Evolutionary conservation across 2,113 vertebrate species (phyloP).

Genomic region (Pollachius pollachius): DNA sequence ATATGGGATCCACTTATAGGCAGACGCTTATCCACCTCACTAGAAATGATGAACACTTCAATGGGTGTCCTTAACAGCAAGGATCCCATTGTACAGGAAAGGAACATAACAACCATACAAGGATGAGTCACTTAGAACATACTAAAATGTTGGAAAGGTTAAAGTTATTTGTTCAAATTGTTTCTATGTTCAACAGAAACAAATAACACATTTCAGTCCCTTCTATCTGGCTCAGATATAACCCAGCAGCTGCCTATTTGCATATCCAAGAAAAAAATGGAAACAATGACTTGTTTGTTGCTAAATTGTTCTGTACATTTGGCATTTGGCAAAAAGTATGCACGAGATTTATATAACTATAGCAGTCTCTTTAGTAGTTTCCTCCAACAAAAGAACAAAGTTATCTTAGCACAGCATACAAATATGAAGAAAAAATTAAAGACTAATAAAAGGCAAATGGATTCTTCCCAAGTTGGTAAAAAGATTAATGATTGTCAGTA

Average conservation of each 20-base stretch:
- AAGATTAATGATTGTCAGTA: slow-evolving; percentile 44
- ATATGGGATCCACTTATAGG: no score
- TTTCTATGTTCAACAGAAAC: neutral
- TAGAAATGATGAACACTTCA: no score
- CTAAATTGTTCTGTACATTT: neutral
- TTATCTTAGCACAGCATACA: neutral
- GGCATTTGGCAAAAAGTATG: no score
- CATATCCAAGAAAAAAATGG: neutral
- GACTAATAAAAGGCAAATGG: slow-evolving; percentile 28
- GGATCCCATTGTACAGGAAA: no score
- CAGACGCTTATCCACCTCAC: no score
- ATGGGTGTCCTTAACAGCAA: no score
- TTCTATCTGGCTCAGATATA: neutral
- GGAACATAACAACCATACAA: no score
- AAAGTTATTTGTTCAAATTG: neutral
- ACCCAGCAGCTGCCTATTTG: neutral
- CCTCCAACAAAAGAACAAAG: no score
- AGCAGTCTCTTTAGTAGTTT: no score
- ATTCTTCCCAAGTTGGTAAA: slow-evolving; percentile 46
- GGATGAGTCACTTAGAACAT: no score
- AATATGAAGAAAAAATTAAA: slow-evolving; percentile 25
- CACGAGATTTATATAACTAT: no score
- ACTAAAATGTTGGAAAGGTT: no score
- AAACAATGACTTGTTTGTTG: neutral
- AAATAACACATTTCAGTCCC: neutral